Base-by-base conservation (phyloP, 2,888 invertebrate species). In the Uloborus plumipes region DNA sequence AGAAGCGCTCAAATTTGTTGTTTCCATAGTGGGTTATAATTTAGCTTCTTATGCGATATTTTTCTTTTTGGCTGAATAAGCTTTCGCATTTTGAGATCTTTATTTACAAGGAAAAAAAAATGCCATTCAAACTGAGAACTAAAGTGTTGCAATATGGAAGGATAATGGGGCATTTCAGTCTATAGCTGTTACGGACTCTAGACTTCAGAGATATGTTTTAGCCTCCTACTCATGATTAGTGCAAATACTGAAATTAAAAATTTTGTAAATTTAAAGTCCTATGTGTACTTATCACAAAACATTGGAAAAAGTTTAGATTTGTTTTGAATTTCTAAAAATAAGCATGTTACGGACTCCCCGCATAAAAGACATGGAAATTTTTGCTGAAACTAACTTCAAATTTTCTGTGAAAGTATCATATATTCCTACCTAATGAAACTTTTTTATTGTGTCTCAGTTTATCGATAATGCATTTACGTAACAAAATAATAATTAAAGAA, bases 181-280 rank as follows among this genome's bases (percentile, higher is more conserved):
- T 61, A 26, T 11, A 61, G 61, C 22, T 61, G 61, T 61, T 61
- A 26, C 26, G 26, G 26, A 61, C 61, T 61, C 61, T 61, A 61
- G 26, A 61, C 61, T 61, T 61, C 26, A 61, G 1, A 61, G 31
- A 7, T 26, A 61, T 61, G 26, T 4, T 22, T 61, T 26, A 61
- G 7, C 61, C 26, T 61, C 61, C 22, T 61, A 61, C 31, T 61
- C 61, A 4, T 15, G 11, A 22, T 61, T 22, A 15, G 1, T 61
- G 61, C 61, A 61, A 26, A 61, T 61, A 26, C 26, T 20, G 11
- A 61, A 4, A 7, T 18, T 61, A 61, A 61, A 6, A 1, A 26
- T 14, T 58, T n/a, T 58, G 16, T 58, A n/a, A 58, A 13, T n/a
- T 4, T 61, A 61, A 26, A 31, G 9, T 61, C 61, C 61, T 26